Evolutionary conservation across 2,113 vertebrate species (phyloP), one percentile per base, ranked within the genome.

Genomic region (Helogale parvula): DNA sequence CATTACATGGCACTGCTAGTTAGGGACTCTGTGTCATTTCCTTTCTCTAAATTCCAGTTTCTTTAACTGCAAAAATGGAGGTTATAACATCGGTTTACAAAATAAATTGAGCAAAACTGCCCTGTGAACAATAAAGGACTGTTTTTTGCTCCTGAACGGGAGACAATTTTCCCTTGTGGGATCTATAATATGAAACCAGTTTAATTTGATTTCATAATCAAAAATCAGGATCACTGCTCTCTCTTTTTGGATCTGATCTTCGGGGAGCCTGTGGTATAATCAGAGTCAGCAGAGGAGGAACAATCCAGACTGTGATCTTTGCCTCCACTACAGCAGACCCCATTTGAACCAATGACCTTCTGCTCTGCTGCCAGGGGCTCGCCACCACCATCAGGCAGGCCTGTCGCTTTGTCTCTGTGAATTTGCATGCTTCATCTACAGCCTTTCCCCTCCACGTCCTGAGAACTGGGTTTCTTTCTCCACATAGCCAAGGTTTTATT

Each of bases 1-100:
- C 74, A 84, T 27, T 69, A 60, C 3, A n/a, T 19, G 5, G 80
- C 47, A 76, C 7, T 83, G 72, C 66, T 50, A 60, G 45, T 54
- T 29, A 93, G 82, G 89, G 87, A 54, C 41, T 83, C 90, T 93
- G 7, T 25, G 23, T 45, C 84, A 87, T 45, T 86, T 69, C 60
- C 77, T 72, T 84, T 94, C 65, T 91, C 50, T 94, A 52, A 57
- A 79, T 27, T 89, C 90, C 41, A 60, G 72, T 92, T 97, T 86
- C 74, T 96, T 92, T 90, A 85, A 90, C 9, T 47, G 45, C 10
- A 84, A 76, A 76, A 95, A 69, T 45, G 41, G 57, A 47, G 14
- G 74, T 38, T 38, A 29, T 6, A 65, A 92, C 1, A 52, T 7
- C 68, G 52, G 12, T 23, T 80, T 82, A 69, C 63, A 93, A 95